Base-by-base conservation (phyloP, 1,140 invertebrate genomes). In the Heterodera carotae region DNA sequence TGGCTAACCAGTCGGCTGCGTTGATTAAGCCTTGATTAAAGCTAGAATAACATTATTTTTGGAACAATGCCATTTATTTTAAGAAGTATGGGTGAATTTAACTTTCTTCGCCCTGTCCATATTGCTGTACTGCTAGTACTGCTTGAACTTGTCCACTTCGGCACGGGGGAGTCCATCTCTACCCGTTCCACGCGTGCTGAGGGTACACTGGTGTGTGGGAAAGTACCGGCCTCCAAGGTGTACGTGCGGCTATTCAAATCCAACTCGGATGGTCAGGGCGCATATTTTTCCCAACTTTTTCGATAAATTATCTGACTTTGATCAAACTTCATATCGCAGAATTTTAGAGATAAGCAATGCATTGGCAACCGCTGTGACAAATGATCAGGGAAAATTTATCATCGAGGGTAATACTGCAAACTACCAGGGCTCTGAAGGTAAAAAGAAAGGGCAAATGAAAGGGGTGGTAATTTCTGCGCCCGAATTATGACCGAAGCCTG, bases 171-270 rank as follows among this genome's bases (percentile, higher is more conserved):
- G 67, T 36, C 56, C 56, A 80, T 79, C 53, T 71, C 60, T 15
- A 79, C 78, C 27, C 78, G 78, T 33, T 56, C 48, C 48, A 79
- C 78, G 22, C 36, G 69, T 12, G 67, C 76, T 62, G 76, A 79
- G 29, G 78, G 78, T 25, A 80, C 69, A 27, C 53, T 79, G 34
- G n/a, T 59, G 39, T 79, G 78, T 33, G 78, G 78, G 29, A 70
- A 79, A 31, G 2, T 25, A 29, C 66, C 77, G 34, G 53, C 67
- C 27, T 56, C 66, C 8, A 67, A 67, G 56, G 78, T 69, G 48
- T 72, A 79, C 78, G 77, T 79, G 56, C 29, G 76, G 22, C 76
- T 80, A 48, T 79, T 80, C 43, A 80, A 79, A 34, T 43, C n/a
- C 25, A 60, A 68, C 62, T 79, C 76, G 31, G 77, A 79, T 67